Percentiles rank a stretch among this genome's conserved stretches.
These are phyloP conservation scores for Dolichomitus sp. DNA, from an alignment of 2,888 invertebrate genomes.

Conservation along the genomic window DNA sequence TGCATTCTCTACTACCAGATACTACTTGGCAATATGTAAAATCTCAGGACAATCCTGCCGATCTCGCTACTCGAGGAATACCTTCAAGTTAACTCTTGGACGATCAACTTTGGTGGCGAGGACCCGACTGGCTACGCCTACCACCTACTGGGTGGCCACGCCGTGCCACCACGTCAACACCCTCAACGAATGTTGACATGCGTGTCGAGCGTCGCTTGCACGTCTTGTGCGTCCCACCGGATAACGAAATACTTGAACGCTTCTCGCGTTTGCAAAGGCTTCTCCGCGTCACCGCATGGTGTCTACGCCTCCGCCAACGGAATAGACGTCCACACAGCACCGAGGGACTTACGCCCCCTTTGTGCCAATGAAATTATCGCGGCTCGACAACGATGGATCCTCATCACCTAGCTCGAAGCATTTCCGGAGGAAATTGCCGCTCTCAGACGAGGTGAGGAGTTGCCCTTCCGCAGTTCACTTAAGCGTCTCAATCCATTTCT, in stretches of 20 bases:
- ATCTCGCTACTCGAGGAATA: slow-evolving; percentile 8
- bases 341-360: neutral
- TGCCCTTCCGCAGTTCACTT: too few relatives aligned
- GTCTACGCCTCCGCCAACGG: neutral
- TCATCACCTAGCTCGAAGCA: neutral
- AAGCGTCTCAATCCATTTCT: too few relatives aligned
- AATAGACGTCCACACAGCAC: neutral
- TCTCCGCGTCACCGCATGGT: neutral
- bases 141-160: too few relatives aligned
- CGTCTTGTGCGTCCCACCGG: neutral
- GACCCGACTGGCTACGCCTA: neutral
- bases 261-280: neutral
- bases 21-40: neutral
- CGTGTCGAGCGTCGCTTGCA: too few relatives aligned
- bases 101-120: slow-evolving; percentile 9
- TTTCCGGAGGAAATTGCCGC: too few relatives aligned
- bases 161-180: too few relatives aligned
- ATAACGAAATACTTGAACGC: neutral
- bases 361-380: neutral
- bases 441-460: too few relatives aligned
- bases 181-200: too few relatives aligned
- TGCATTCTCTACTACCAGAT: neutral
- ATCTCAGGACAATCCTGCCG: slow-evolving; percentile 5
- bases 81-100: neutral
- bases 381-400: slow-evolving; percentile 16